Percentiles rank a stretch among this genome's conserved stretches.
Conservation (phyloP, 2,797 vertebrate genomes). For the Moxostoma hubbsi region DNA sequence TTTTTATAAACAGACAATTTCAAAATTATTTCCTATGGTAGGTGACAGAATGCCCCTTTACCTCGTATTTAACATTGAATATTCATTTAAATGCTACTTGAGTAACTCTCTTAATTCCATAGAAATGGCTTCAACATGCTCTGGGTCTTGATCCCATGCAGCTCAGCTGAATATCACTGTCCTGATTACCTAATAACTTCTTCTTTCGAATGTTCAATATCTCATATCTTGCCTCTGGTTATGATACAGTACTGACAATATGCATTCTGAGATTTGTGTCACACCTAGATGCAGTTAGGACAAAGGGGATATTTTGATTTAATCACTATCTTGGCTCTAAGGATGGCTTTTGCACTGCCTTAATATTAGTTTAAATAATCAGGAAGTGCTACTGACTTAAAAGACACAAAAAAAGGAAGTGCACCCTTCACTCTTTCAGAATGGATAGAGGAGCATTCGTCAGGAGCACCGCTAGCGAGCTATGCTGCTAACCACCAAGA, state of each 20-base stretch:
- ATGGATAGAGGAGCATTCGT: constrained; percentile 91
- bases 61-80: too few relatives aligned
- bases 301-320: background rate
- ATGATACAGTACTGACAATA: constrained; percentile 23
- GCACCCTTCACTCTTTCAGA: constrained; percentile 80
- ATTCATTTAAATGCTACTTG: background rate
- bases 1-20: too few relatives aligned
- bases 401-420: constrained; percentile 66
- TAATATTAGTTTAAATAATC: constrained; percentile 45
- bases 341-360: constrained; percentile 20
- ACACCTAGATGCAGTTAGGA: constrained; percentile 12
- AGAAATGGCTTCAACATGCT: constrained; percentile 19
- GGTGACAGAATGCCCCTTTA: too few relatives aligned
- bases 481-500: constrained; percentile 89
- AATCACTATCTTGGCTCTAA: constrained; percentile 15
- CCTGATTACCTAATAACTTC: constrained; percentile 67
- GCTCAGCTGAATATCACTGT: constrained; percentile 69
- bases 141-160: constrained; percentile 60
- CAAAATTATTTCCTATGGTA: too few relatives aligned
- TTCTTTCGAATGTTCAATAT: constrained; percentile 43
- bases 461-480: constrained; percentile 86
- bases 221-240: constrained; percentile 39
- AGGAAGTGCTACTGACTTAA: constrained; percentile 39
- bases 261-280: constrained; percentile 21
- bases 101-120: background rate